Conservation (phyloP, 2,888 invertebrate genomes). For the Drosophila tanythrix region DNA sequence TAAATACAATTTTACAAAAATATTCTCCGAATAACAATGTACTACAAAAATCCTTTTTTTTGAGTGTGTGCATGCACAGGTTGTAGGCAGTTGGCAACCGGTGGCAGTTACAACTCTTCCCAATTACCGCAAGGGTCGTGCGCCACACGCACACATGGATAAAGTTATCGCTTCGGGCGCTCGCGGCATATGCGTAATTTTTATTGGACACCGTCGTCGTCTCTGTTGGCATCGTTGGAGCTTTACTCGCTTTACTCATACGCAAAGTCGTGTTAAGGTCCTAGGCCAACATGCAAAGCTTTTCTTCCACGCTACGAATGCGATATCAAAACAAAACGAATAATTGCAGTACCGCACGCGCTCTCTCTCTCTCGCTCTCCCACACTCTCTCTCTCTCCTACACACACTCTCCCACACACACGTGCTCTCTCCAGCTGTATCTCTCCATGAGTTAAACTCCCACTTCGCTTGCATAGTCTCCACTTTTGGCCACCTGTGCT, state of each 20-base stretch:
- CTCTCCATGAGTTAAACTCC: slow-evolving; percentile 1
- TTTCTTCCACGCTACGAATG: slow-evolving; percentile 60
- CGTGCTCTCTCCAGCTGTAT: not conserved
- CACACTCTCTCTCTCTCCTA: slow-evolving; percentile 2
- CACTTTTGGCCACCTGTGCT: slow-evolving; percentile 58
- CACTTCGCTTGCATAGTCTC: slow-evolving; percentile 54
- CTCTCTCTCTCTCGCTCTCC: slow-evolving; percentile 7
- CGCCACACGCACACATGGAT: slow-evolving; percentile 18
- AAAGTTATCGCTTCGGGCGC: slow-evolving; percentile 52
- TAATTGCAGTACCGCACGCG: slow-evolving; percentile 66
- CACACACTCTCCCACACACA: slow-evolving; percentile 3
- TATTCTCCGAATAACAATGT: too few species aligned
- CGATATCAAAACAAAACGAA: slow-evolving; percentile 78
- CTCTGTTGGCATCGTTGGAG: slow-evolving; percentile 34
- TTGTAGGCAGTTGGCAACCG: slow-evolving; percentile 27
- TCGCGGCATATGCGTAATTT: slow-evolving; percentile 70
- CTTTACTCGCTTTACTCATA: slow-evolving; percentile 58
- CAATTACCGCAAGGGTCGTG: slow-evolving; percentile 71
- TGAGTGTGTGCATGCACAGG: slow-evolving; percentile 11
- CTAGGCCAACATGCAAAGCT: slow-evolving; percentile 76
- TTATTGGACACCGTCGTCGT: slow-evolving; percentile 70
- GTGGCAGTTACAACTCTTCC: slow-evolving; percentile 44
- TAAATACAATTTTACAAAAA: too few species aligned
- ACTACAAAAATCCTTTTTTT: not conserved
- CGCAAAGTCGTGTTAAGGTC: slow-evolving; percentile 47